Percentiles rank a stretch among this genome's conserved stretches.
Evolutionary conservation across 1,140 invertebrate genomes (phyloP).

Genomic region (Halesus radiatus): DNA sequence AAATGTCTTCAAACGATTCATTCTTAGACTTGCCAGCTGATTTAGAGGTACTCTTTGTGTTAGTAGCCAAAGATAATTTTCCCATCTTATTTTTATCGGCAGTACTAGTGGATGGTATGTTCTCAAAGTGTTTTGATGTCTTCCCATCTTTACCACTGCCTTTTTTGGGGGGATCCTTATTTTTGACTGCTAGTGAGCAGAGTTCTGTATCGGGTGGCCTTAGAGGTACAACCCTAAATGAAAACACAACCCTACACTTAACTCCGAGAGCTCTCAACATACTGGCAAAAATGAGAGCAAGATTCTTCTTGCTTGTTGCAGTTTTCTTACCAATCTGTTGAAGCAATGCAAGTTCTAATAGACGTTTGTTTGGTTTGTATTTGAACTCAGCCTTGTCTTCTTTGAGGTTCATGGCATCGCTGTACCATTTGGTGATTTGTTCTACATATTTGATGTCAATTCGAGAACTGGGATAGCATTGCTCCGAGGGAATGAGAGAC

Average conservation of each 20-base stretch:
- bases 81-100: slow-evolving; percentile 50
- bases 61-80: slow-evolving; percentile 16
- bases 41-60: no score
- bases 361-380: slow-evolving; percentile 64
- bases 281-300: slow-evolving; percentile 82
- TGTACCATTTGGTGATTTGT: slow-evolving; percentile 84
- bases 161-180: slow-evolving; percentile 53
- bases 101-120: slow-evolving; percentile 36
- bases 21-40: slow-evolving; percentile 3
- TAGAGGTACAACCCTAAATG: slow-evolving; percentile 75
- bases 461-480: slow-evolving; percentile 80
- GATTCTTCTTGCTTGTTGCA: slow-evolving; percentile 76
- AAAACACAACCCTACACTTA: slow-evolving; percentile 83
- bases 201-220: slow-evolving; percentile 73
- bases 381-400: slow-evolving; percentile 69
- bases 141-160: slow-evolving; percentile 55
- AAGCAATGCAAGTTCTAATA: slow-evolving; percentile 70
- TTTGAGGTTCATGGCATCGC: slow-evolving; percentile 72
- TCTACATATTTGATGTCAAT: slow-evolving; percentile 81
- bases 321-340: slow-evolving; percentile 75
- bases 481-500: slow-evolving; percentile 80
- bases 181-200: slow-evolving; percentile 72
- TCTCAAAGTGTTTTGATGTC: slow-evolving; percentile 54
- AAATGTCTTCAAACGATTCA: slow-evolving; percentile 60
- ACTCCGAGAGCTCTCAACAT: slow-evolving; percentile 84